Base-by-base conservation (phyloP, 2,797 vertebrate genomes). In the Scolopax rusticola region DNA sequence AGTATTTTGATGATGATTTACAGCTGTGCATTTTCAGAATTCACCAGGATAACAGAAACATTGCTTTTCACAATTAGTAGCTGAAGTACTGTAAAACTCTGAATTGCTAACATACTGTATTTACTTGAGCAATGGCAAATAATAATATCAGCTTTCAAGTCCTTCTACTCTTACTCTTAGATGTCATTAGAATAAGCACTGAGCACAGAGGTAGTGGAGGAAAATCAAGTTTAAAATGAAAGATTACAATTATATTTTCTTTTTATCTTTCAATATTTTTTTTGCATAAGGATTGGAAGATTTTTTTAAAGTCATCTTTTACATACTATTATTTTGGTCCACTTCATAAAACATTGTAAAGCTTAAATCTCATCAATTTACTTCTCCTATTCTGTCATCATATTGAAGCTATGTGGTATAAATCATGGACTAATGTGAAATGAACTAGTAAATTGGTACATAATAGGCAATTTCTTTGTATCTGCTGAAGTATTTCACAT, bases 391-490 rank as follows among this genome's bases (percentile, higher is more conserved):
- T 83, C 78, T 92, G 32, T 87, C 67, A 75, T 33, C 24, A 12
- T 2, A 24, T 33, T 70, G 84, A 87, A 94, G 30, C 28, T 61
- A 4, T 33, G 16, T 70, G 32, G 18, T 76, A 57, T 92, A 85
- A 96, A 83, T 91, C 53, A 78, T 19, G 25, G 71, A 40, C 47
- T 90, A 87, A 92, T 83, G 90, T 92, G 82, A 94, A 96, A 96
- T 83, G 84, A 92, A 80, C 75, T 85, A 83, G 88, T 74, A 94
- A 95, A 92, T 92, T 94, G 65, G 61, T 79, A 88, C 79, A 87
- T 90, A 92, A 95, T 79, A 91, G 84, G 45, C 91, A 95, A 88
- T 97, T 91, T 93, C 78, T 90, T 87, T 88, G 25, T 93, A 65
- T 93, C 84, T 94, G 61, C 53, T 90, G 82, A 92, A 87, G 76